Evolutionary conservation across 2,113 vertebrate species (phyloP), one percentile per base, ranked within the genome.

Genomic region (Salvelinus alpinus): DNA sequence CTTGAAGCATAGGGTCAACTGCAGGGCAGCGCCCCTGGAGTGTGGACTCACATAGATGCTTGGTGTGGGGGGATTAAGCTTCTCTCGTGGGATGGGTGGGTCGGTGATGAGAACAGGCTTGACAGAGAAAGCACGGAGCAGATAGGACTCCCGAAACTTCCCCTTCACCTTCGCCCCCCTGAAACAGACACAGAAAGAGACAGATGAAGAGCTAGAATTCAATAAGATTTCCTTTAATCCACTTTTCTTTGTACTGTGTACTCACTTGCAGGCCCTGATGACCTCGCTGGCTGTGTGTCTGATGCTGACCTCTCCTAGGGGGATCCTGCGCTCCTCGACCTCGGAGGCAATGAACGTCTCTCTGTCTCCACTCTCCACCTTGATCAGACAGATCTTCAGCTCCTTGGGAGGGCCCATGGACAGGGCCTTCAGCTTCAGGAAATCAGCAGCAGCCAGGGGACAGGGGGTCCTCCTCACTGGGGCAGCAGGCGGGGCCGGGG

Each of bases 41-140:
- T 12, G n/a, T 24, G 25, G 1, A 92, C 95, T 84, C 89, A 97
- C 96, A 76, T 97, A 97, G 74, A 97, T 97, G 87, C 96, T 97
- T 1, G 96, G 96, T 0, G 96, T 97, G 4, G 96, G 96, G 1
- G 96, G 96, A 81, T 94, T 97, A 9, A 96, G 94, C 72, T 95
- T 97, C 70, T 96, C 95, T 27, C 94, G 92, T 6, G 95, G 93
- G 81, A 94, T 95, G 25, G 87, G 92, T 51, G 8, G 81, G 13
- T 91, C 83, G 0, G 83, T 83, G 73, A 82, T 85, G 71, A 96
- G 88, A 79, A 88, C 90, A 0, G 95, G 96, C 80, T 97, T 97
- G 48, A 97, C 94, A 7, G 95, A 96, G 75, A 96, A 89, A 3
- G 93, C 83, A 0, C 93, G 91, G 20, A 94, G 92, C 77, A 97